These are phyloP conservation scores for Hycleus cichorii DNA, from an alignment of 1,140 invertebrate genomes.

Conservation along the genomic window DNA sequence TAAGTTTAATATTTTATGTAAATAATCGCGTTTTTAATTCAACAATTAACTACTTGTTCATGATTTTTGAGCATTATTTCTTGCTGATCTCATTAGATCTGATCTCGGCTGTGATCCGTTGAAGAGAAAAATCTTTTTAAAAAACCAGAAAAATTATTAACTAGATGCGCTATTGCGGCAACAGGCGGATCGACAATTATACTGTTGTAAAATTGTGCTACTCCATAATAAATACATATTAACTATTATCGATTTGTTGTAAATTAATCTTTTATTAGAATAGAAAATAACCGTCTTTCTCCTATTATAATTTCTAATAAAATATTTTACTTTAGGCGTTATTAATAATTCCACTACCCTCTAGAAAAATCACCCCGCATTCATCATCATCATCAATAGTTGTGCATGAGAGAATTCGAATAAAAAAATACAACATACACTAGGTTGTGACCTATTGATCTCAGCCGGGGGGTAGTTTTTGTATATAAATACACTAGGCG, in stretches of 20 bases:
- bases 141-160: conserved; percentile 5
- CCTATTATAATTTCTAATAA: neutral
- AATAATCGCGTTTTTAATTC: conserved; percentile 20
- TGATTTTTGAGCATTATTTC: conserved; percentile 15
- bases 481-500: conserved; percentile 10
- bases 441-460: conserved; percentile 34
- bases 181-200: conserved; percentile 22
- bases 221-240: conserved; percentile 23
- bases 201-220: conserved; percentile 23
- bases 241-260: conserved; percentile 9
- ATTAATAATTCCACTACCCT: neutral
- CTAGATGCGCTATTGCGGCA: conserved; percentile 12
- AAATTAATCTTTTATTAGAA: neutral
- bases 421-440: conserved; percentile 1
- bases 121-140: too few relatives aligned
- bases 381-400: neutral
- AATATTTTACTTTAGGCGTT: neutral
- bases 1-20: conserved; percentile 21
- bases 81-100: conserved; percentile 27
- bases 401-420: conserved; percentile 20
- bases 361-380: neutral
- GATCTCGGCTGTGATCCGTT: conserved; percentile 24
- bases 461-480: conserved; percentile 20
- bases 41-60: conserved; percentile 11
- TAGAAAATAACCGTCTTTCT: neutral